Conservation (phyloP, 2,113 vertebrate species). For the Hippocampus zosterae region DNA sequence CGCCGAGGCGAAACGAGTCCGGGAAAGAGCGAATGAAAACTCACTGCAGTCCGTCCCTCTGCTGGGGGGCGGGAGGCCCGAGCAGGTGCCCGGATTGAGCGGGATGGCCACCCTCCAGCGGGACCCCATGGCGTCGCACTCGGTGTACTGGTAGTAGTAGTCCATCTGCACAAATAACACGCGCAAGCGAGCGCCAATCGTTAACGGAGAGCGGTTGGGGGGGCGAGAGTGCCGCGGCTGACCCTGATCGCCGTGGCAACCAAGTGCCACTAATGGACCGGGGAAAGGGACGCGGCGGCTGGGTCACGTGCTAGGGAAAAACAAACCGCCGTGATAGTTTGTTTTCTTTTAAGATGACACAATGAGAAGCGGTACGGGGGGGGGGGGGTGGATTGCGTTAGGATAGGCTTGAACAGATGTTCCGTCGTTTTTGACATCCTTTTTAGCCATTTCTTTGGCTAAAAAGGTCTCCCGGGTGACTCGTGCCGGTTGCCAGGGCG, state of each 20-base stretch:
- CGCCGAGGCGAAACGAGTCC: not conserved
- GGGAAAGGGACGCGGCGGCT: conserved; percentile 23
- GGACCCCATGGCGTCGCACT: conserved; percentile 92
- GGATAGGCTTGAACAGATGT: too few relatives aligned
- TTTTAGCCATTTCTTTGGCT: not conserved
- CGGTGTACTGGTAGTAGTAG: conserved; percentile 95
- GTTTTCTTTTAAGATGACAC: not conserved
- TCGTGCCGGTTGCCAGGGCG: conserved; percentile 52
- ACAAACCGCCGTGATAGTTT: too few relatives aligned
- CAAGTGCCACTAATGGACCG: conserved; percentile 35
- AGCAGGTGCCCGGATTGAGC: conserved; percentile 75
- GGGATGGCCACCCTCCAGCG: conserved; percentile 96
- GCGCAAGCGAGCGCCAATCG: not conserved
- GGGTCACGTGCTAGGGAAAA: conserved; percentile 2
- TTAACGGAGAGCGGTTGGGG: not conserved
- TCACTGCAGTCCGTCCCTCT: conserved; percentile 96
- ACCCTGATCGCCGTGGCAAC: conserved; percentile 38
- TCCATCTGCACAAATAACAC: conserved; percentile 73
- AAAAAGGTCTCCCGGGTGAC: conserved; percentile 50
- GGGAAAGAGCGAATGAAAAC: conserved; percentile 39
- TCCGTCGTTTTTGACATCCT: not conserved
- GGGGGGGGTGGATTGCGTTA: too few relatives aligned
- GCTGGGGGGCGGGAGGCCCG: conserved; percentile 86
- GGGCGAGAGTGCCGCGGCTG: conserved; percentile 10
- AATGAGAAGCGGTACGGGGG: too few relatives aligned